phyloP scores from a whole-genome alignment of 2,888 invertebrate genomes.

The Melitaea athalia region DNA sequence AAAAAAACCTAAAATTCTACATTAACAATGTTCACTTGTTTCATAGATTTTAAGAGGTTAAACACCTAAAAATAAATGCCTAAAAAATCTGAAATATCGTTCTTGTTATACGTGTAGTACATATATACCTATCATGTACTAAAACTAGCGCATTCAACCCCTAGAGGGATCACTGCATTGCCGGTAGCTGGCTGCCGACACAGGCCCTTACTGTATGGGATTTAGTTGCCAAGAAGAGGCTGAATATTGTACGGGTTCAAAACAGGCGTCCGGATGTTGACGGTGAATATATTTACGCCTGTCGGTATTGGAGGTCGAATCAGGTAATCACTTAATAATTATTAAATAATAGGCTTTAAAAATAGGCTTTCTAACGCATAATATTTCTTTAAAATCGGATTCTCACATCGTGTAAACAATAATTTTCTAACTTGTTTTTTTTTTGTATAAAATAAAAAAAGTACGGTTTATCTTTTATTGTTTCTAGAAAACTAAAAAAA shows the following conservation, averaged over 20 bases:
- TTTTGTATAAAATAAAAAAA: no score
- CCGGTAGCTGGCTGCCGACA: conserved; percentile 81
- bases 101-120: background rate
- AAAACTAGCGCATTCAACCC: background rate
- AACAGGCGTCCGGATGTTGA: conserved; percentile 78
- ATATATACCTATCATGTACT: background rate
- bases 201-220: conserved; percentile 82
- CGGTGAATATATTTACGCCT: conserved; percentile 82
- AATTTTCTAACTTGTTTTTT: no score
- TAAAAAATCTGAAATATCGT: background rate
- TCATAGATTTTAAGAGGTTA: background rate
- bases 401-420: no score
- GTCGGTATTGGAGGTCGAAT: conserved; percentile 75
- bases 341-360: no score
- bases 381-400: no score
- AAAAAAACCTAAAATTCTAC: background rate
- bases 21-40: no score
- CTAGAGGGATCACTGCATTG: conserved; percentile 76
- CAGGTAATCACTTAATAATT: conserved; percentile 50
- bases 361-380: no score
- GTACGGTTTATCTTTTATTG: no score
- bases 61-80: background rate
- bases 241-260: conserved; percentile 70
- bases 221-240: conserved; percentile 69
- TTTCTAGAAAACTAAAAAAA: no score